These are phyloP conservation scores for Thymelicus acteon DNA, from an alignment of 2,888 invertebrate genomes.

Conservation along the genomic window DNA sequence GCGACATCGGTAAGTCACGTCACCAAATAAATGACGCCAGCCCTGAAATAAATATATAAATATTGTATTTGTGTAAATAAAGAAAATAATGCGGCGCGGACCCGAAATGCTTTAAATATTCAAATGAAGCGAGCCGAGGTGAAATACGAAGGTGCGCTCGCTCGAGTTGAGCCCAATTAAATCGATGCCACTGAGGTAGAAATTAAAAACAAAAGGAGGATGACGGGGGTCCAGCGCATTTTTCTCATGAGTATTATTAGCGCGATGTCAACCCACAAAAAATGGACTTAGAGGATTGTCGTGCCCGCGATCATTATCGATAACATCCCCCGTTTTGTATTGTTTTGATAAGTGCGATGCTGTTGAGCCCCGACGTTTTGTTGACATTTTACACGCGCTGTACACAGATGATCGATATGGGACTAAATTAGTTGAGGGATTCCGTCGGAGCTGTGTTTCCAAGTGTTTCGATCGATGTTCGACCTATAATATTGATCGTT, in stretches of 20 bases:
- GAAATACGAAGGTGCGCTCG: conserved; percentile 84
- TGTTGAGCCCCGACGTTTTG: conserved; percentile 66
- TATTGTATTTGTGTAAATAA: conserved; percentile 80
- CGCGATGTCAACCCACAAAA: conserved; percentile 83
- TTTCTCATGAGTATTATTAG: conserved; percentile 85
- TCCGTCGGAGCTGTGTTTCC: conserved; percentile 31
- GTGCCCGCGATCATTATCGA: conserved; percentile 79
- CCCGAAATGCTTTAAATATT: conserved; percentile 84
- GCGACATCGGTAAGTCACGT: conserved; percentile 84
- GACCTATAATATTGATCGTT: conserved; percentile 24
- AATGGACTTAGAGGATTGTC: conserved; percentile 79
- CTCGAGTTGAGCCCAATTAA: conserved; percentile 83
- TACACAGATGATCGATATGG: conserved; percentile 71
- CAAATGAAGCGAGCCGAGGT: conserved; percentile 83
- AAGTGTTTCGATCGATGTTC: conserved; percentile 1
- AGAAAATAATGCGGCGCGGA: conserved; percentile 78
- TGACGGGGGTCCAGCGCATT: conserved; percentile 81
- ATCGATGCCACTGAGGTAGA: conserved; percentile 85
- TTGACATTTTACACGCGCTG: conserved; percentile 74
- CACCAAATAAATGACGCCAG: conserved; percentile 81
- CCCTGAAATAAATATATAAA: conserved; percentile 82
- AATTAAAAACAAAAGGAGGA: conserved; percentile 84
- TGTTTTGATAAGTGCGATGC: conserved; percentile 82
- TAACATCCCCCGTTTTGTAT: conserved; percentile 82
- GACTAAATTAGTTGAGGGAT: conserved; percentile 39